phyloP scores from a whole-genome alignment of 2,797 vertebrate genomes.

The Hephaestus fuliginosus region DNA sequence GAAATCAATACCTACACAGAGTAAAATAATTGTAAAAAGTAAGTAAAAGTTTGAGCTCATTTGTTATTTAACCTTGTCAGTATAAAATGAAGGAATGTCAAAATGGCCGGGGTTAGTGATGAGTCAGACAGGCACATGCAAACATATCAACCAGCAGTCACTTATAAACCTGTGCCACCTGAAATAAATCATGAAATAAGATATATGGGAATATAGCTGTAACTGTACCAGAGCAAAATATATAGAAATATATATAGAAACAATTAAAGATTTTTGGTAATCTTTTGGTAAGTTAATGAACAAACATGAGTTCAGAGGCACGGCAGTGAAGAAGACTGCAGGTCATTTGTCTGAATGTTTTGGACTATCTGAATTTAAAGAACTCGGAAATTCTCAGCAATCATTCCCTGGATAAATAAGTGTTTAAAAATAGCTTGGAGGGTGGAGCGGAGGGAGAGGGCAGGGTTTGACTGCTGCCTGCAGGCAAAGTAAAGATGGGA shows the following conservation, averaged over 20 bases:
- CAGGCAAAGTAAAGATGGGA: conserved; percentile 18
- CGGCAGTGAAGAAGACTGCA: not conserved
- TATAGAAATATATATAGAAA: too few species aligned
- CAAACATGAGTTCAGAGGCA: conserved; percentile 10
- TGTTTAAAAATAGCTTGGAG: conserved; percentile 39
- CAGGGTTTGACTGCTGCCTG: conserved; percentile 20
- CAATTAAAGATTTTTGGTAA: not conserved
- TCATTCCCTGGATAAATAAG: conserved; percentile 9
- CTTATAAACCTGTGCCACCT: not conserved
- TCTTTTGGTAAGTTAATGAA: conserved; percentile 3
- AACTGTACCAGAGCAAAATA: not conserved
- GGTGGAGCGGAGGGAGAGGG: conserved; percentile 11
- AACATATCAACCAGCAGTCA: not conserved
- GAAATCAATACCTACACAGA: conserved; percentile 26
- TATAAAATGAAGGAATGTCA: not conserved
- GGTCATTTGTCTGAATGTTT: conserved; percentile 1
- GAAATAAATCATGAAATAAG: too few species aligned
- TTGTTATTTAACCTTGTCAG: conserved; percentile 2
- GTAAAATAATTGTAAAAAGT: conserved; percentile 32
- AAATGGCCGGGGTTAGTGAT: conserved; percentile 42
- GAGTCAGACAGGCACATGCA: conserved; percentile 57
- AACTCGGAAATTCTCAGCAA: not conserved
- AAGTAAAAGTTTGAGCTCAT: not conserved
- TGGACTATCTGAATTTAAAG: conserved; percentile 10
- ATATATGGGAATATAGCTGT: not conserved